These are phyloP conservation scores for Drosophila funebris DNA, from an alignment of 1,140 invertebrate genomes.

Conservation along the genomic window DNA sequence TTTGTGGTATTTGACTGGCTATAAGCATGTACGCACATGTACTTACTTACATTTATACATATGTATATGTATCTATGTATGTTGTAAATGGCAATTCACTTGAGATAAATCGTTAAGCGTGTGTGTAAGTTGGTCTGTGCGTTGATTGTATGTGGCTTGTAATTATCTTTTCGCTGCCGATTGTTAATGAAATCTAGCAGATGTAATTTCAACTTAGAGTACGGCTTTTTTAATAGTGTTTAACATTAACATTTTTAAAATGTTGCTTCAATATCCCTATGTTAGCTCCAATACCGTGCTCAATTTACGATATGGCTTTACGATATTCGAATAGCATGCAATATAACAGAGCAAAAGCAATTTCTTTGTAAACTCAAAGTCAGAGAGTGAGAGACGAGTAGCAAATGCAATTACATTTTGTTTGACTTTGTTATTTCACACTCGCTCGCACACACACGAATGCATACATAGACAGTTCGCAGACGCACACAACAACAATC, in stretches of 20 bases:
- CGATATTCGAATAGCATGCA: constrained; percentile 24
- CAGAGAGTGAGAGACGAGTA: constrained; percentile 16
- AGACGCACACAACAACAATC: constrained; percentile 28
- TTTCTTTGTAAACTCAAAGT: constrained; percentile 21
- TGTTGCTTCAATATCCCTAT: neutral
- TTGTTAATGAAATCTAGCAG: neutral
- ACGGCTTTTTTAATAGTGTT: too few relatives aligned
- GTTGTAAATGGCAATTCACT: constrained; percentile 42
- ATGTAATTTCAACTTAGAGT: too few relatives aligned
- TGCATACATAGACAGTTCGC: neutral
- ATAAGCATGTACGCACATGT: neutral
- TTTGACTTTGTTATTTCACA: constrained; percentile 53
- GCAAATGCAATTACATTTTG: constrained; percentile 54
- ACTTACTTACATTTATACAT: neutral
- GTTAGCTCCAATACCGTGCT: neutral
- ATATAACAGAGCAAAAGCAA: constrained; percentile 30
- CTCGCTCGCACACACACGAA: constrained; percentile 8
- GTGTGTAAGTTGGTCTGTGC: neutral
- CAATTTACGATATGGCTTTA: constrained; percentile 28
- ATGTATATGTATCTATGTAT: constrained; percentile 3
- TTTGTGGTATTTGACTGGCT: constrained; percentile 29
- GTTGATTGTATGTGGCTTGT: constrained; percentile 33
- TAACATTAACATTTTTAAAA: neutral
- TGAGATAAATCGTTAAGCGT: constrained; percentile 30
- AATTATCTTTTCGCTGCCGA: constrained; percentile 33